These are phyloP conservation scores for Nesometra sesokonis DNA, from an alignment of 35 echinoderm and acorn worm genomes.

Conservation along the genomic window DNA sequence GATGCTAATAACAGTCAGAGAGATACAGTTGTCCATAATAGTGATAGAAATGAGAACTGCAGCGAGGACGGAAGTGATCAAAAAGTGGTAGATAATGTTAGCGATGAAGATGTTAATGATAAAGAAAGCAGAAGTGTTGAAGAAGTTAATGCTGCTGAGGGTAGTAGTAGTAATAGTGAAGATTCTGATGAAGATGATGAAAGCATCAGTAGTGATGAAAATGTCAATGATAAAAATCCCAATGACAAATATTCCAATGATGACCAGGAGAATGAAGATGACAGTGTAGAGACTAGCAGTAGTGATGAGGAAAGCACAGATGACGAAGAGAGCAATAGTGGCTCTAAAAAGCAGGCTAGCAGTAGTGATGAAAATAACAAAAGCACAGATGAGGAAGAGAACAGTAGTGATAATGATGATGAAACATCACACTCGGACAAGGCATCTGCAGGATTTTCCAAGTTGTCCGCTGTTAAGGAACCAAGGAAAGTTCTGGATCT, in stretches of 20 bases:
- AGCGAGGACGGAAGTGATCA: background rate
- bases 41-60: no score
- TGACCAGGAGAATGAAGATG: background rate
- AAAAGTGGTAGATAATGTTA: background rate
- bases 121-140: background rate
- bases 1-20: no score
- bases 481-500: background rate
- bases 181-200: slow-evolving; percentile 5
- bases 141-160: background rate
- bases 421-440: background rate
- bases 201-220: background rate
- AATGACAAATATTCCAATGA: background rate
- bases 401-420: background rate
- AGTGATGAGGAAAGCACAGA: background rate
- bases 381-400: background rate
- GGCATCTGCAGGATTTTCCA: background rate
- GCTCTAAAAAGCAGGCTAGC: background rate
- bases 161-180: background rate
- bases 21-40: no score
- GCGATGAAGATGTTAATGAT: slow-evolving; percentile 2
- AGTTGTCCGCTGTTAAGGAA: background rate
- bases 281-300: background rate
- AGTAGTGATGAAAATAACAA: slow-evolving; percentile 1
- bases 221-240: background rate
- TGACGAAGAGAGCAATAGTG: background rate